Conservation (phyloP, 2,888 invertebrate species). For the Tenthredo amoena region DNA sequence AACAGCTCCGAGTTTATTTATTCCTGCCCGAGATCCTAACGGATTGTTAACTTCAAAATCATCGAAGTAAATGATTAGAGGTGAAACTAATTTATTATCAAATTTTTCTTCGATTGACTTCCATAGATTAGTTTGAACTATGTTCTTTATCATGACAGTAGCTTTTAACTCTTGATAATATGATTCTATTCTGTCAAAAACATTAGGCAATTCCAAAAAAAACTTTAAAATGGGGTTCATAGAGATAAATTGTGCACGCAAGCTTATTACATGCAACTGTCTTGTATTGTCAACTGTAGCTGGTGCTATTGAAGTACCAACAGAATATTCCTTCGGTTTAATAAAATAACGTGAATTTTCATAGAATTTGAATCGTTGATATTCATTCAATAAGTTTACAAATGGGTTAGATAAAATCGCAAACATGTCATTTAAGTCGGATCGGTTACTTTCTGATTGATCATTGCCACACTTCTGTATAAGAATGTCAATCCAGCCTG, state of each 20-base stretch:
- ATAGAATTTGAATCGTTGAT: conserved; percentile 14
- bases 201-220: conserved; percentile 59
- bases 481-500: neutral
- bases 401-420: conserved; percentile 1
- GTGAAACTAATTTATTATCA: conserved; percentile 53
- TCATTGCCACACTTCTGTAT: neutral
- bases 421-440: neutral
- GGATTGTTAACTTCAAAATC: conserved; percentile 62
- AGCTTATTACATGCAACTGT: neutral
- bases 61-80: conserved; percentile 57
- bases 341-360: neutral
- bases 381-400: conserved; percentile 3
- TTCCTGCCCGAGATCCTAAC: conserved; percentile 56
- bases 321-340: neutral
- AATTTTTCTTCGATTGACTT: conserved; percentile 53
- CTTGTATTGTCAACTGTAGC: neutral
- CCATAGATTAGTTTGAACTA: conserved; percentile 53
- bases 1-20: conserved; percentile 59
- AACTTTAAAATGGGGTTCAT: conserved; percentile 55
- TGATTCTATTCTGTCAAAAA: conserved; percentile 54
- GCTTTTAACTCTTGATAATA: conserved; percentile 54
- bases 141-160: conserved; percentile 43
- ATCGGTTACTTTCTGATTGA: neutral
- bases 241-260: conserved; percentile 50
- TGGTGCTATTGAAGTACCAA: conserved; percentile 11